Percentiles rank a stretch among this genome's conserved stretches.
phyloP scores from a whole-genome alignment of 2,888 invertebrate species.

The Leptogaster cylindrica region DNA sequence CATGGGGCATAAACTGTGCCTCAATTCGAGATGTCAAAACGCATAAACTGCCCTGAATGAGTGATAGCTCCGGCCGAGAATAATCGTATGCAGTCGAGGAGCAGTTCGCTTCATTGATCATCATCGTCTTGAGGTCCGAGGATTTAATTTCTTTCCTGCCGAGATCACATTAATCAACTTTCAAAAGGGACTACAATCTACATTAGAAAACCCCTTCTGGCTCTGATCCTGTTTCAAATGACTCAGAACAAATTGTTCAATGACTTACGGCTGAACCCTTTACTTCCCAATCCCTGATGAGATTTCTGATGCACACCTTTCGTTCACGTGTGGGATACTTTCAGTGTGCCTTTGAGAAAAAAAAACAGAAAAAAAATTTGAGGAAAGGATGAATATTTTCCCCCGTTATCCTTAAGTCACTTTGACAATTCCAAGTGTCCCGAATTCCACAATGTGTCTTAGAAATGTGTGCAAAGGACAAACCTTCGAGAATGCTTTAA shows the following conservation, averaged over 20 bases:
- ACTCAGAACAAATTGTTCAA: slow-evolving; percentile 41
- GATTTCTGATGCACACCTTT: slow-evolving; percentile 11
- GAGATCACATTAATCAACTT: slow-evolving; percentile 44
- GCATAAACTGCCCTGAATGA: slow-evolving; percentile 26
- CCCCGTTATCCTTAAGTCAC: not conserved
- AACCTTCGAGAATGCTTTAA: not conserved
- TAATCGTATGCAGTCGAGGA: slow-evolving; percentile 31
- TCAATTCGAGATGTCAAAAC: slow-evolving; percentile 28
- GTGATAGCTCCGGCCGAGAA: slow-evolving; percentile 14
- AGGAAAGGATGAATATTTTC: not conserved
- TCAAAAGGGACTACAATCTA: slow-evolving; percentile 5
- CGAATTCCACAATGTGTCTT: not conserved
- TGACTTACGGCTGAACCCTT: slow-evolving; percentile 20
- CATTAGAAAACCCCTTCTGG: slow-evolving; percentile 9
- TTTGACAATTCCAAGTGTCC: not conserved
- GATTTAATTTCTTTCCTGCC: slow-evolving; percentile 40
- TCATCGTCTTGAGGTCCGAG: slow-evolving; percentile 31
- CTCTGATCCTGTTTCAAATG: slow-evolving; percentile 24
- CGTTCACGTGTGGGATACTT: not conserved
- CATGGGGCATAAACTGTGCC: slow-evolving; percentile 10
- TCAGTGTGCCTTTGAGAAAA: not conserved
- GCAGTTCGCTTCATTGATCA: slow-evolving; percentile 27
- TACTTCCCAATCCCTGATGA: no score
- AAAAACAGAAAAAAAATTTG: no score
- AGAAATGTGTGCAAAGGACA: not conserved